phyloP scores from a whole-genome alignment of 2,888 invertebrate species.

The Cataglyphis albicans region DNA sequence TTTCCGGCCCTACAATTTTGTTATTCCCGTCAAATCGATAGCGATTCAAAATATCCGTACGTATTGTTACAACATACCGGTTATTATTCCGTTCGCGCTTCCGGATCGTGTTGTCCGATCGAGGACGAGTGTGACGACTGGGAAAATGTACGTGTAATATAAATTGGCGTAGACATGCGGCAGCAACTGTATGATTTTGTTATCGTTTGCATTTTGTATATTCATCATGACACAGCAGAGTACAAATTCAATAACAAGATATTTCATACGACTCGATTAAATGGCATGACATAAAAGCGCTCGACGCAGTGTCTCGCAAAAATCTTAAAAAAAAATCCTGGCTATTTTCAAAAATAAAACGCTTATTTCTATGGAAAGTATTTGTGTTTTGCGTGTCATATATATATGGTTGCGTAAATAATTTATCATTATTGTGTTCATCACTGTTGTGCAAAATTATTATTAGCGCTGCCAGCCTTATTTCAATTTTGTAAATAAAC shows the following conservation, averaged over 20 bases:
- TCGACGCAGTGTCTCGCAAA: not conserved
- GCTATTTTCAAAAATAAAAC: not conserved
- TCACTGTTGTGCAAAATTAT: not conserved
- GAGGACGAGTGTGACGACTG: slow-evolving; percentile 1
- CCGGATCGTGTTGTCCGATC: slow-evolving; percentile 25
- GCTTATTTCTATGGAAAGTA: not conserved
- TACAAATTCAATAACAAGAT: slow-evolving; percentile 36
- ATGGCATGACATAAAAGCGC: not conserved
- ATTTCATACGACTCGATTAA: slow-evolving; percentile 28
- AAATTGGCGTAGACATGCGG: slow-evolving; percentile 41
- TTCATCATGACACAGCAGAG: not conserved
- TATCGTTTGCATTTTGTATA: slow-evolving; percentile 21
- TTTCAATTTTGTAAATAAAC: not conserved
- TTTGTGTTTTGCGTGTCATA: not conserved
- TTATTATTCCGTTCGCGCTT: slow-evolving; percentile 49
- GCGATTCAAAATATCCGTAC: slow-evolving; percentile 15
- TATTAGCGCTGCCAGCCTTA: not conserved
- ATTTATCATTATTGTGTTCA: not conserved
- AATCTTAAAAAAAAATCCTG: not conserved
- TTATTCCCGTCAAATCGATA: slow-evolving; percentile 38
- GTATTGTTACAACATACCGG: not conserved
- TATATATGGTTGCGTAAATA: not conserved
- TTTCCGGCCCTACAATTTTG: slow-evolving; percentile 30
- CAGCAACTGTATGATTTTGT: slow-evolving; percentile 1
- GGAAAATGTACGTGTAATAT: slow-evolving; percentile 38